Percentiles rank a stretch among this genome's conserved stretches.
These are phyloP conservation scores for Zosterops borbonicus DNA, from an alignment of 2,113 vertebrate genomes.

Conservation along the genomic window DNA sequence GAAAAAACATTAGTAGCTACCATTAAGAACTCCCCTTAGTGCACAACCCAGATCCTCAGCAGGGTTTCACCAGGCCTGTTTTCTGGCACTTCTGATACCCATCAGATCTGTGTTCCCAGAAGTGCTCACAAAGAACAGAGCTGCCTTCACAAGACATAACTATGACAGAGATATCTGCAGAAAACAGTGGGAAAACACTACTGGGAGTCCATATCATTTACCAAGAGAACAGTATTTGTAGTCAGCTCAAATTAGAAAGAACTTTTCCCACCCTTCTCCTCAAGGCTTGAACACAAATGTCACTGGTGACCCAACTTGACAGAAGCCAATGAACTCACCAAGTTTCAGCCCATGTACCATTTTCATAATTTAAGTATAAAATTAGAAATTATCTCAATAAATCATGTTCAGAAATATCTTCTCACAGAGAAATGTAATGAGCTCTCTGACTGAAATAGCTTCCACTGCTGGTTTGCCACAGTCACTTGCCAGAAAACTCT, in stretches of 20 bases:
- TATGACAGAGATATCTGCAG: neutral
- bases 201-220: neutral
- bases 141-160: neutral
- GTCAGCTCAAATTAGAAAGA: neutral
- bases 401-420: neutral
- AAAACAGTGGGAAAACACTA: neutral
- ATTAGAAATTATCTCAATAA: neutral
- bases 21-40: neutral
- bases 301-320: neutral
- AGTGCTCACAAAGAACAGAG: neutral
- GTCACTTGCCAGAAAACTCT: neutral
- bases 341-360: neutral
- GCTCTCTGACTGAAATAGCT: neutral
- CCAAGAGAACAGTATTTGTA: neutral
- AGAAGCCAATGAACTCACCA: neutral
- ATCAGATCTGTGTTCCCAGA: neutral
- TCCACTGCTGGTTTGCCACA: neutral
- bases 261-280: neutral
- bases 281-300: neutral
- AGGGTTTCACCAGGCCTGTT: neutral
- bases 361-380: neutral
- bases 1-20: neutral
- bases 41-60: neutral
- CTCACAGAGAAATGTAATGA: neutral
- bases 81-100: neutral